Base-by-base conservation (phyloP, 2,888 invertebrate species). In the Tetropium fuscum region DNA sequence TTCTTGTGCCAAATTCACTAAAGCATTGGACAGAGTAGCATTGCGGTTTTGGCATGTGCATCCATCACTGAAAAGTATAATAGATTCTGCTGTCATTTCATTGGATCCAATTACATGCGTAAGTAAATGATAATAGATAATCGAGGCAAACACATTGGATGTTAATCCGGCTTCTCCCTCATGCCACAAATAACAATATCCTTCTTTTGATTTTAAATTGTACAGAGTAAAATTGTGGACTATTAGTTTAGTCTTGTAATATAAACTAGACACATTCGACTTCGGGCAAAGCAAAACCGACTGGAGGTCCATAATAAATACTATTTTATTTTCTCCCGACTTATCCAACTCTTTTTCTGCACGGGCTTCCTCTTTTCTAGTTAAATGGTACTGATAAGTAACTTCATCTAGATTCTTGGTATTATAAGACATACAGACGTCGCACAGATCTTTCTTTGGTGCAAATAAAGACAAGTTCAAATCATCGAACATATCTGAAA, bases 291-390 rank as follows among this genome's bases (percentile, higher is more conserved):
- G 11, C 11, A 63, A 45, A 8, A 66, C 63, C 16, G 56, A 55
- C 18, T 59, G 56, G 6, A 63, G 44, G 27, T 66, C 62, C 53
- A 66, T 54, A 6, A 47, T 51, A 11, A 53, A 60, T 18, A 40
- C 36, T 60, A 45, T 62, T 22, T 53, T 19, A 40, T 51, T 63
- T 30, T 61, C 58, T 66, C 27, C 61, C 60, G n/a, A n/a, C n/a
- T n/a, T n/a, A n/a, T n/a, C n/a, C n/a, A n/a, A n/a, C n/a, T n/a
- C n/a, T n/a, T n/a, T n/a, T n/a, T n/a, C n/a, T n/a, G n/a, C n/a
- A n/a, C n/a, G n/a, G n/a, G n/a, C n/a, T n/a, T n/a, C n/a, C n/a
- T n/a, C n/a, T n/a, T n/a, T n/a, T n/a, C n/a, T n/a, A n/a, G n/a
- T n/a, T n/a, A n/a, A n/a, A n/a, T n/a, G n/a, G n/a, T n/a, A n/a